Evolutionary conservation across 2,797 vertebrate genomes (phyloP).

Genomic region (Syngnathus rostellatus): DNA sequence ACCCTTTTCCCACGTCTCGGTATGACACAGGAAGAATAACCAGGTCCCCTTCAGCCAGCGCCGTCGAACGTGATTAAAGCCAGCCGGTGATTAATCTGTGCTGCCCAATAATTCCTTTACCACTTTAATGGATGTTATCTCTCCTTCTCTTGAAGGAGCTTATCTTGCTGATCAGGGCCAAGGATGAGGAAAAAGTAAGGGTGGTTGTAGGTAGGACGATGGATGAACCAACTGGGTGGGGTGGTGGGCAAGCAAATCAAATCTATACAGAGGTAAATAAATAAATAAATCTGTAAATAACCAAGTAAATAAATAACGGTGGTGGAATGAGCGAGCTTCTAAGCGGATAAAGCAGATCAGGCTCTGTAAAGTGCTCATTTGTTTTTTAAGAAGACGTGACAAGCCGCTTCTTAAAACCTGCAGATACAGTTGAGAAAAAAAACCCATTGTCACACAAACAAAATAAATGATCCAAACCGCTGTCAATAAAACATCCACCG

Average conservation of each 20-base stretch:
- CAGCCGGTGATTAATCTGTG: conserved; percentile 70
- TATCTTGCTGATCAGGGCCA: conserved; percentile 71
- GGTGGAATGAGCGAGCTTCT: conserved; percentile 58
- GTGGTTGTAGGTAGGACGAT: conserved; percentile 7
- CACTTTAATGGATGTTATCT: conserved; percentile 75
- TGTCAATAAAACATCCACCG: conserved; percentile 50
- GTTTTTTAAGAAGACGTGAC: conserved; percentile 68
- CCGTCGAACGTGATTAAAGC: conserved; percentile 64
- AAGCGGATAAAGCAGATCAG: conserved; percentile 70
- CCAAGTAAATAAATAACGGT: conserved; percentile 60
- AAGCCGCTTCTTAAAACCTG: conserved; percentile 55
- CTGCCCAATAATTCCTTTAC: conserved; percentile 73
- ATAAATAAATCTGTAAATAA: conserved; percentile 64
- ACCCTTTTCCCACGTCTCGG: conserved; percentile 24
- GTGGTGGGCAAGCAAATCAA: conserved; percentile 33
- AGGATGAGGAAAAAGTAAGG: conserved; percentile 45
- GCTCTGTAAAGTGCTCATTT: conserved; percentile 70
- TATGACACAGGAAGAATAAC: conserved; percentile 55
- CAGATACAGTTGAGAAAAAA: conserved; percentile 39
- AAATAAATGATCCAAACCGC: conserved; percentile 53
- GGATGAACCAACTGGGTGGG: conserved; percentile 3
- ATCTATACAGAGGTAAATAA: conserved; percentile 62
- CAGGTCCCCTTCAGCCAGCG: conserved; percentile 54
- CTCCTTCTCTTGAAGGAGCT: conserved; percentile 64
- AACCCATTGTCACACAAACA: conserved; percentile 53